Percentiles rank a stretch among this genome's conserved stretches.
Evolutionary conservation across 2,797 vertebrate genomes (phyloP).

Genomic region (Chiroxiphia lanceolata): DNA sequence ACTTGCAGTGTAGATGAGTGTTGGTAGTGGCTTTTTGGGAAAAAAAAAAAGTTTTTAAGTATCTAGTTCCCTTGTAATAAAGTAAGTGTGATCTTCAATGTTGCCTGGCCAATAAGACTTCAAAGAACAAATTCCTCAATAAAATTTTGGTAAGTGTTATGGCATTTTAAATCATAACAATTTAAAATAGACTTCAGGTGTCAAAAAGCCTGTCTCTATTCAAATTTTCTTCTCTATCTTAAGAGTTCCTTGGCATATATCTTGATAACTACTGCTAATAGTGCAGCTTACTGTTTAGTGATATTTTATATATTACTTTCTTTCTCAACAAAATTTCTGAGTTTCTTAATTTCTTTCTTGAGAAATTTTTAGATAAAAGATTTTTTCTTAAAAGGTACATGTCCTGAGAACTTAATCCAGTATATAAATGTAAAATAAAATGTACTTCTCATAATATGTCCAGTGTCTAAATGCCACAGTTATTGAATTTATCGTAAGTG

Average conservation of each 20-base stretch:
- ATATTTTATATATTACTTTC: neutral
- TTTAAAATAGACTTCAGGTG: neutral
- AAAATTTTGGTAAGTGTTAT: neutral
- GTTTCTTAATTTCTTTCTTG: neutral
- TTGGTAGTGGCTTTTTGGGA: neutral
- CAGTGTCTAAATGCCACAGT: neutral
- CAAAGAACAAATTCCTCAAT: neutral
- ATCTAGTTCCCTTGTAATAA: neutral
- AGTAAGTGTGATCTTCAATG: slow-evolving; percentile 46
- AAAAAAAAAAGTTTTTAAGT: neutral
- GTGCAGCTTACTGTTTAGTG: neutral
- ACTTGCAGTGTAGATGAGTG: slow-evolving; percentile 24
- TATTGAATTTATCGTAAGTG: neutral
- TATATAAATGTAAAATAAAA: neutral
- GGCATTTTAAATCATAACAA: neutral
- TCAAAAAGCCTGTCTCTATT: neutral
- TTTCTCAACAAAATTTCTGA: neutral
- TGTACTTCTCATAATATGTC: neutral
- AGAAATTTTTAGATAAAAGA: neutral
- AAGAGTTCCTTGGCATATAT: neutral
- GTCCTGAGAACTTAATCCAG: neutral
- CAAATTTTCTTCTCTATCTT: neutral
- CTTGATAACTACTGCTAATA: neutral
- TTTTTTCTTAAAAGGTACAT: neutral
- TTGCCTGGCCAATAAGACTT: neutral